phyloP scores from a whole-genome alignment of 2,797 vertebrate genomes.

The Caiman crocodilus region DNA sequence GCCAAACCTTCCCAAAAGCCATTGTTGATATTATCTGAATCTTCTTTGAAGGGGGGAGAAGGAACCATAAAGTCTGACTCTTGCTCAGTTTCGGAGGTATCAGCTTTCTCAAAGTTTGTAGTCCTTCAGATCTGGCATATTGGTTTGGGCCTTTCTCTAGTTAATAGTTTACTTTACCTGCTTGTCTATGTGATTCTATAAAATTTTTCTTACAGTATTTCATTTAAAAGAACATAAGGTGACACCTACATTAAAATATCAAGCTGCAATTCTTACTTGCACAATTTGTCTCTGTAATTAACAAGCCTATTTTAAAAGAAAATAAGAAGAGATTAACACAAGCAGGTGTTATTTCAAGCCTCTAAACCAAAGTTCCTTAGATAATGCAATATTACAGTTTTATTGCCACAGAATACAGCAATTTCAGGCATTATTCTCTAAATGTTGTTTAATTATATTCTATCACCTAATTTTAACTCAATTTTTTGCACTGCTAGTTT shows the following conservation, averaged over 20 bases:
- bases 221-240: conserved; percentile 34
- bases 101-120: accelerated
- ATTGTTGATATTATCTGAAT: not conserved
- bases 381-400: conserved; percentile 71
- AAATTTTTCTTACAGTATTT: not conserved
- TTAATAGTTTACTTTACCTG: not conserved
- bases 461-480: not conserved
- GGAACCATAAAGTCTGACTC: not conserved
- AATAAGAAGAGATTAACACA: conserved; percentile 66
- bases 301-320: conserved; percentile 74
- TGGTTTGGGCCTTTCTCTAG: not conserved
- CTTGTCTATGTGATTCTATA: not conserved
- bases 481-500: not conserved
- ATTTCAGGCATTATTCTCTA: conserved; percentile 56
- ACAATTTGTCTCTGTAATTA: conserved; percentile 70
- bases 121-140: not conserved
- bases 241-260: conserved; percentile 20
- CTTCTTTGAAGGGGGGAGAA: not conserved
- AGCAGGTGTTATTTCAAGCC: conserved; percentile 67
- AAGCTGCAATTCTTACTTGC: conserved; percentile 63
- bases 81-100: not conserved
- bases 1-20: not conserved
- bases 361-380: conserved; percentile 66
- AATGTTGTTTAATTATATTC: conserved; percentile 60
- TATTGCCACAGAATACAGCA: conserved; percentile 23